Percentiles rank a stretch among this genome's conserved stretches.
These are phyloP conservation scores for Lithophane socia DNA, from an alignment of 2,888 invertebrate genomes.

Conservation along the genomic window DNA sequence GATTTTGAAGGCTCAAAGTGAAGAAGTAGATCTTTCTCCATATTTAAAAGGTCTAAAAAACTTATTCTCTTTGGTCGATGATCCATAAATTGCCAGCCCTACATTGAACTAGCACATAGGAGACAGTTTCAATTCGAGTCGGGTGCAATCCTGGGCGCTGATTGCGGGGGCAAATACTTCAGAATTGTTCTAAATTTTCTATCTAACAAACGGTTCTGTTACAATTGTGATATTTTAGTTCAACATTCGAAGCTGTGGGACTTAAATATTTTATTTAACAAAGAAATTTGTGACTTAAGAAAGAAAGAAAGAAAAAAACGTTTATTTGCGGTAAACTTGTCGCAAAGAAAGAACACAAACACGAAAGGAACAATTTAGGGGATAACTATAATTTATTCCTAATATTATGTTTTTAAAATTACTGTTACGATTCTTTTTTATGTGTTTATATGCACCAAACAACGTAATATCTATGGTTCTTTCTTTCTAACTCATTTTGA, in stretches of 20 bases:
- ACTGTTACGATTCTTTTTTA: no score
- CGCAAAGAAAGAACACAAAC: no score
- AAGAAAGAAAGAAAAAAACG: no score
- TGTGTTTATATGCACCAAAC: no score
- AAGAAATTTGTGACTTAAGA: background rate
- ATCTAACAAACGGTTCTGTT: conserved; percentile 7
- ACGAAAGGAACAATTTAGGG: no score
- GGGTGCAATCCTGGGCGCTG: conserved; percentile 29
- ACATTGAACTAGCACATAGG: conserved; percentile 10
- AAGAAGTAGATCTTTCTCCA: background rate
- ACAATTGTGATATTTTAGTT: background rate
- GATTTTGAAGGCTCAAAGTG: background rate
- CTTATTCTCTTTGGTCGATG: background rate
- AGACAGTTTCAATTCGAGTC: conserved; percentile 38
- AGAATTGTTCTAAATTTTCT: conserved; percentile 32
- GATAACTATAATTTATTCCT: no score
- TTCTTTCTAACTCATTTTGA: no score
- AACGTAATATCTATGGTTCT: no score
- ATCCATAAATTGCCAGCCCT: conserved; percentile 21
- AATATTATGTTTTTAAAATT: no score
- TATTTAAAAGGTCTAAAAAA: background rate
- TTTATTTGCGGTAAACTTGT: no score
- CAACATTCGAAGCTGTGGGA: background rate
- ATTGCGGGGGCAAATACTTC: conserved; percentile 34
- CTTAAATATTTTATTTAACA: background rate